A percentile compares a stretch with the other conserved stretches of the same genome.
These are phyloP conservation scores for Acanthoscelides obtectus DNA, from an alignment of 2,888 invertebrate genomes.

Conservation along the genomic window DNA sequence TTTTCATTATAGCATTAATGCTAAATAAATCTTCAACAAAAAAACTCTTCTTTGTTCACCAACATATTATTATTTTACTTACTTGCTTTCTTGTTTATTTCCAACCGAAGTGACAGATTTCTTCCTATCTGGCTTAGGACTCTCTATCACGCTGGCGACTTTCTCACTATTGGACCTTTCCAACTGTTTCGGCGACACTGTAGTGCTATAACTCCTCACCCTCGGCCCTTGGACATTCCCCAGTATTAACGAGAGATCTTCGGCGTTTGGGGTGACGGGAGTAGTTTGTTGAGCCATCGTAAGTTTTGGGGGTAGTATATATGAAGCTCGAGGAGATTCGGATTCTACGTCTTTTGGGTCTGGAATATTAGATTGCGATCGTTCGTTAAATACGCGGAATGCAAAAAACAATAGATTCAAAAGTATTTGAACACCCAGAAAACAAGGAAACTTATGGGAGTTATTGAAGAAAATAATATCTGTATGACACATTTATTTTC, in stretches of 20 bases:
- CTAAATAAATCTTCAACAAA: too few relatives aligned
- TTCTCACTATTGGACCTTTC: conserved; percentile 31
- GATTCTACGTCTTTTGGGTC: conserved; percentile 91
- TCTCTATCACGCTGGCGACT: conserved; percentile 35
- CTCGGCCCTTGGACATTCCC: conserved; percentile 66
- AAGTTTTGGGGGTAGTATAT: conserved; percentile 67
- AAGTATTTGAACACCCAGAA: too few relatives aligned
- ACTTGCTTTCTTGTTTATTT: conserved; percentile 9
- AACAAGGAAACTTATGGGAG: too few relatives aligned
- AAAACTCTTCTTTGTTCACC: too few relatives aligned
- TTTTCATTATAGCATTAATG: too few relatives aligned
- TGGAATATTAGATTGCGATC: conserved; percentile 37
- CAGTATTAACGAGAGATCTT: conserved; percentile 80
- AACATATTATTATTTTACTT: too few relatives aligned
- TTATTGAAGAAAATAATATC: too few relatives aligned
- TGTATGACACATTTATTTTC: too few relatives aligned
- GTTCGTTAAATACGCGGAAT: too few relatives aligned
- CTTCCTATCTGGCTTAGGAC: conserved; percentile 48
- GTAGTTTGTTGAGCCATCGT: conserved; percentile 66
- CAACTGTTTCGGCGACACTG: conserved; percentile 62
- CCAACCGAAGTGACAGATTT: conserved; percentile 55
- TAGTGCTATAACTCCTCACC: conserved; percentile 81
- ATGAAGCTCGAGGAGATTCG: conserved; percentile 80
- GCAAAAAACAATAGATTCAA: too few relatives aligned
- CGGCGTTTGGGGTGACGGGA: conserved; percentile 77